A percentile compares a stretch with the other conserved stretches of the same genome.
These are phyloP conservation scores for Zaprionus vittiger DNA, from an alignment of 1,140 invertebrate genomes.

Conservation along the genomic window DNA sequence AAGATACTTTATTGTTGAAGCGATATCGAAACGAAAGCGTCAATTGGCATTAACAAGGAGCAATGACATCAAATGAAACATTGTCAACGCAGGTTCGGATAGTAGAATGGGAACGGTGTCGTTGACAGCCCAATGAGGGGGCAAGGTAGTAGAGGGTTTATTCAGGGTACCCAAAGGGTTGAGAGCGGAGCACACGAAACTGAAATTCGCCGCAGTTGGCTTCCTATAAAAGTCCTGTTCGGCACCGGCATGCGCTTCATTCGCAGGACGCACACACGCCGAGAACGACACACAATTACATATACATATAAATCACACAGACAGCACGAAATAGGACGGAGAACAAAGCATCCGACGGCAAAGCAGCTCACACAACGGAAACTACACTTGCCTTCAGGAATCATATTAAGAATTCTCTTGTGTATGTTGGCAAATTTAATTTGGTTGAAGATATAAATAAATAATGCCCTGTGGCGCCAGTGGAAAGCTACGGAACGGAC, in stretches of 20 bases:
- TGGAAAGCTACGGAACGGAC: not conserved
- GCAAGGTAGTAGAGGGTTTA: not conserved
- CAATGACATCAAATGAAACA: conserved; percentile 74
- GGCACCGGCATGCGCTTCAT: conserved; percentile 52
- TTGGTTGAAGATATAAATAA: conserved; percentile 24
- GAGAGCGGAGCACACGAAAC: conserved; percentile 17
- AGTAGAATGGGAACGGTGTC: not conserved
- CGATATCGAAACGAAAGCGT: conserved; percentile 63
- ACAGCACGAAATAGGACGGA: conserved; percentile 9
- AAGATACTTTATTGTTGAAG: conserved; percentile 54
- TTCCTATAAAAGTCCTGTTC: conserved; percentile 61
- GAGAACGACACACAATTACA: conserved; percentile 31
- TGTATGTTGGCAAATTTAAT: conserved; percentile 30
- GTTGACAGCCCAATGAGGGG: conserved; percentile 25
- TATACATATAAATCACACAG: conserved; percentile 12
- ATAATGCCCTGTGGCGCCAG: conserved; percentile 17
- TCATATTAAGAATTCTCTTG: conserved; percentile 24
- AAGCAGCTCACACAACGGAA: not conserved
- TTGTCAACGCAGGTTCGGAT: conserved; percentile 26
- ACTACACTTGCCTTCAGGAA: not conserved
- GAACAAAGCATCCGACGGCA: conserved; percentile 1
- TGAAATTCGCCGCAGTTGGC: not conserved
- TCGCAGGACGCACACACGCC: conserved; percentile 47
- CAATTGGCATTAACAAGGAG: conserved; percentile 75
- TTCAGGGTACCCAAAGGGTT: conserved; percentile 13